Conservation (phyloP, 2,797 vertebrate species). For the Phoeniculus purpureus region DNA sequence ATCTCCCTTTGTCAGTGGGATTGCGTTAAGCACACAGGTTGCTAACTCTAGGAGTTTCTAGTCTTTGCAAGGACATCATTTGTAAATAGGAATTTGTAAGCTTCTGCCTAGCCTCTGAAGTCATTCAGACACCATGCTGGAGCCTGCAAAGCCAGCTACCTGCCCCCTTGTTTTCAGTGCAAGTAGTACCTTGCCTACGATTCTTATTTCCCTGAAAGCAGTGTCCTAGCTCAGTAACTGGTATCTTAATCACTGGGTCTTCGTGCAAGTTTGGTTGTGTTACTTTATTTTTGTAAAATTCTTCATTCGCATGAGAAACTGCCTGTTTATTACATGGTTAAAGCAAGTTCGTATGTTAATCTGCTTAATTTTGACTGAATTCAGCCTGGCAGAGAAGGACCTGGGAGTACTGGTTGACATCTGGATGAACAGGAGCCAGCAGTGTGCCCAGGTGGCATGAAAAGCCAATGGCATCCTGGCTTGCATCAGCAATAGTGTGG, state of each 20-base stretch:
- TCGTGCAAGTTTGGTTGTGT: not conserved
- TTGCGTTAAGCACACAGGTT: not conserved
- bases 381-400: no score
- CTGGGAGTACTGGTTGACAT: no score
- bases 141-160: not conserved
- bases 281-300: not conserved
- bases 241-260: not conserved
- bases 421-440: no score
- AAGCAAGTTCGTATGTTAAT: not conserved
- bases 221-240: not conserved
- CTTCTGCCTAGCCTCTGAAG: not conserved
- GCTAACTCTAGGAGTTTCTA: not conserved
- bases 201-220: not conserved
- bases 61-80: not conserved
- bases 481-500: no score
- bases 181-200: not conserved
- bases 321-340: not conserved
- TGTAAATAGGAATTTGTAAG: not conserved
- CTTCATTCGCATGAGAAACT: not conserved
- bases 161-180: not conserved
- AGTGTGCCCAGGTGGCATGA: no score
- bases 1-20: not conserved
- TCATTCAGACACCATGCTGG: not conserved
- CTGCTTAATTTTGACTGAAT: not conserved
- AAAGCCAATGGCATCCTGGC: no score